Conservation (phyloP, 2,888 invertebrate genomes). For the Eilema griseolum region DNA sequence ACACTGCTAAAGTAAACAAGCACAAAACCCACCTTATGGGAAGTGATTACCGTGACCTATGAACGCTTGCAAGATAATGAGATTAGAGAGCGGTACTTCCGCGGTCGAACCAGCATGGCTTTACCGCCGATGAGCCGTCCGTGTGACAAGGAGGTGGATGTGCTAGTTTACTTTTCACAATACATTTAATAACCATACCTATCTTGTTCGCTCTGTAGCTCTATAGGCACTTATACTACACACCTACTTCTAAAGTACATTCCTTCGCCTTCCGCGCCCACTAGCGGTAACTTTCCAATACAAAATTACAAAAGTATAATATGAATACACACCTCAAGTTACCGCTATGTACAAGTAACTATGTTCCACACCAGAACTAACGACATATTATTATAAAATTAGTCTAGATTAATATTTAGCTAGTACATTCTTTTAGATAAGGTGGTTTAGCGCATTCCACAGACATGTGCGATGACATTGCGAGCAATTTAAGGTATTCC, state of each 20-base stretch:
- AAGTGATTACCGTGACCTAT: background rate
- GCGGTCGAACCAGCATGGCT: too few species aligned
- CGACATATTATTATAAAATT: constrained; percentile 12
- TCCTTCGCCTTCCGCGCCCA: background rate
- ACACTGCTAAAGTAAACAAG: background rate
- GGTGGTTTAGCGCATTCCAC: background rate
- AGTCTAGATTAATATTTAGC: constrained; percentile 11
- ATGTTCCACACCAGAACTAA: constrained; percentile 3
- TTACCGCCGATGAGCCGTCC: too few species aligned
- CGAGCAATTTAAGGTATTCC: background rate
- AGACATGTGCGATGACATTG: background rate
- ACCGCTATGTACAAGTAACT: constrained; percentile 12
- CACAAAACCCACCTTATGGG: background rate
- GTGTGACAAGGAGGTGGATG: background rate
- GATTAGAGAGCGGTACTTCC: too few species aligned
- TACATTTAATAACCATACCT: background rate
- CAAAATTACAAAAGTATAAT: constrained; percentile 30
- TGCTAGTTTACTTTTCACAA: background rate
- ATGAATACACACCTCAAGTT: constrained; percentile 20
- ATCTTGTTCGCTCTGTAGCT: background rate
- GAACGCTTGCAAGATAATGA: background rate
- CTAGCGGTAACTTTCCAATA: constrained; percentile 22
- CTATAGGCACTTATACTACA: background rate
- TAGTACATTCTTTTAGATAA: background rate
- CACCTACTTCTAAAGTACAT: background rate